phyloP scores from a whole-genome alignment of 2,797 vertebrate genomes.

The Anguilla pacifica region DNA sequence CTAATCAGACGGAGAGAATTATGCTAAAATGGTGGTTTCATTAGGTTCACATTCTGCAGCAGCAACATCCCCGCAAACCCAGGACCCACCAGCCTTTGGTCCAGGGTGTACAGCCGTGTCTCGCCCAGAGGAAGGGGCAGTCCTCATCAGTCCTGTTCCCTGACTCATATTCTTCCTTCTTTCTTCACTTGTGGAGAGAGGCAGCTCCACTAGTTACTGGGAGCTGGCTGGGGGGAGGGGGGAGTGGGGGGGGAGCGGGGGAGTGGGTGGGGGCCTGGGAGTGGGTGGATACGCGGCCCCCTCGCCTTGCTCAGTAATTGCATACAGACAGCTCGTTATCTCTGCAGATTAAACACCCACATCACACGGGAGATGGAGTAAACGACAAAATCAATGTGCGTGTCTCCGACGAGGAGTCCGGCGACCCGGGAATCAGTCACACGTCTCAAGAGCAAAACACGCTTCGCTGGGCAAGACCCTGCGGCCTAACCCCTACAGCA shows the following conservation, averaged over 20 bases:
- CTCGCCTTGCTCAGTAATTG: constrained; percentile 35
- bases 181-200: constrained; percentile 4
- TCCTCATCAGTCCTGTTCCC: neutral
- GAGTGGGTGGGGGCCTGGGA: neutral
- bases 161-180: neutral
- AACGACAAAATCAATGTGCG: constrained; percentile 32
- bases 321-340: constrained; percentile 37
- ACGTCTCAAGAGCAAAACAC: neutral
- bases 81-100: neutral
- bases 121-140: neutral
- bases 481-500: neutral
- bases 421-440: neutral
- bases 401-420: neutral
- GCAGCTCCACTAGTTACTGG: neutral
- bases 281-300: neutral
- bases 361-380: constrained; percentile 15
- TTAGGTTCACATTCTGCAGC: neutral
- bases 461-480: neutral
- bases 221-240: neutral
- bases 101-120: neutral
- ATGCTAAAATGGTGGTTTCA: neutral
- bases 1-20: neutral
- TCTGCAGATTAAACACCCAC: constrained; percentile 27
- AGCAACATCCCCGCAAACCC: neutral
- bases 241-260: neutral